Evolutionary conservation across 2,888 invertebrate species (phyloP).

Genomic region (Agonum fuliginosum): DNA sequence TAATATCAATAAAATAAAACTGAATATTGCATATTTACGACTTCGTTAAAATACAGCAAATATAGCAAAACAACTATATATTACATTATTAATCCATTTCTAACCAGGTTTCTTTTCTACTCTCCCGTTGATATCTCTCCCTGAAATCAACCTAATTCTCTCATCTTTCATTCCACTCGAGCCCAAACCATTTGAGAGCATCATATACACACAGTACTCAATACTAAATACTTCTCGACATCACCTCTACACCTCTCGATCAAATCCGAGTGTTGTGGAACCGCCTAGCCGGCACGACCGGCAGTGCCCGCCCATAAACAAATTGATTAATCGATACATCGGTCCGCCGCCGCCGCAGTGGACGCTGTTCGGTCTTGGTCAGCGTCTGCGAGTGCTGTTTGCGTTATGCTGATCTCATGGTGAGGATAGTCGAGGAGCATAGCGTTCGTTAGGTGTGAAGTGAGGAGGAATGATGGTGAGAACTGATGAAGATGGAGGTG

Average conservation of each 20-base stretch:
- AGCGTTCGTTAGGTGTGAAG: no score
- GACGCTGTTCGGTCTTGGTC: not conserved
- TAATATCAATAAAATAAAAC: no score
- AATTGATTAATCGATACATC: slow-evolving; percentile 48
- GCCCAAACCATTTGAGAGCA: not conserved
- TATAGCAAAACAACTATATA: no score
- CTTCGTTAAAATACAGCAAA: no score
- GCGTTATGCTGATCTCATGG: no score
- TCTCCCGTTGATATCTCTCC: not conserved
- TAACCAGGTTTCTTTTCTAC: not conserved
- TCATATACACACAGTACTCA: not conserved
- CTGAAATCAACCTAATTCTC: not conserved
- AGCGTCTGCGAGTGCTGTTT: not conserved
- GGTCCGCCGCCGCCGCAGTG: not conserved
- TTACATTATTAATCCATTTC: no score
- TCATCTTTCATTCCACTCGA: not conserved
- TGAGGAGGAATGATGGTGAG: no score
- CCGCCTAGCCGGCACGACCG: slow-evolving; percentile 41
- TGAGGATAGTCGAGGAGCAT: no score
- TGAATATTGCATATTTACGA: no score
- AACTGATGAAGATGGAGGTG: no score
- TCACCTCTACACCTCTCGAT: slow-evolving; percentile 2
- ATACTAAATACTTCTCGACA: not conserved
- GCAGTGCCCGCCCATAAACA: slow-evolving; percentile 39
- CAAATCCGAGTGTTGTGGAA: not conserved